Evolutionary conservation across 1,140 invertebrate genomes (phyloP), one percentile per base, ranked within the genome.

Genomic region (Musca domestica): DNA sequence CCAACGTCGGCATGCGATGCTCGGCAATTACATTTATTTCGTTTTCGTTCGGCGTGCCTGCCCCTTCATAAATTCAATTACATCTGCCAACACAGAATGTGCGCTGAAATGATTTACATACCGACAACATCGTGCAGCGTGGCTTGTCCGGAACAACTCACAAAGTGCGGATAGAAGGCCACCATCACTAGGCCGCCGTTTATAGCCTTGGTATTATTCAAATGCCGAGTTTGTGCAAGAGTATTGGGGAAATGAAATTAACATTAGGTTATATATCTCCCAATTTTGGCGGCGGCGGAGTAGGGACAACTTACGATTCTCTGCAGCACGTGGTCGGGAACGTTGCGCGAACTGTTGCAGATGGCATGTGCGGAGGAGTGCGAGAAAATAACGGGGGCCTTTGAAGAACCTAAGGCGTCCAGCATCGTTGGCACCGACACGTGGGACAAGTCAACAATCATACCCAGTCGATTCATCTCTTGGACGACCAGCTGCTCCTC

Each of bases 161-260:
- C 88, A 83, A 93, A 95, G 80, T 88, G 86, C 48, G 89, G 90
- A 80, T 91, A 95, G 84, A 95, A 95, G 71, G 92, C 93, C 61
- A 96, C 91, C 93, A 95, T 96, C 19, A 95, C 91, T 67, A 95
- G 87, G 41, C 93, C 93, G 70, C 90, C 87, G 73, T 92, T 95
- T 81, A 87, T 87, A 84, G 80, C 80, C 80, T 81, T 64, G 63
- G 20, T 19, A 61, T 41, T 61, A 61, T 64, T 64, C 63, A 64
- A 48, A 64, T 48, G 19, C 15, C 22, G 25, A 49, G 23, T 49
- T 64, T 23, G 22, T 14, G 3, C 2, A 48, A 63, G 23, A 25
- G 12, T 23, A 25, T 51, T 51, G 14, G n/a, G 15, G 22, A 20
- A 64, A 64, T 63, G 12, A 69, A 58, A 64, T 67, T 49, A 71